A percentile compares a stretch with the other conserved stretches of the same genome.
Evolutionary conservation across 2,888 invertebrate species (phyloP).

Genomic region (Drosophila barbarae): DNA sequence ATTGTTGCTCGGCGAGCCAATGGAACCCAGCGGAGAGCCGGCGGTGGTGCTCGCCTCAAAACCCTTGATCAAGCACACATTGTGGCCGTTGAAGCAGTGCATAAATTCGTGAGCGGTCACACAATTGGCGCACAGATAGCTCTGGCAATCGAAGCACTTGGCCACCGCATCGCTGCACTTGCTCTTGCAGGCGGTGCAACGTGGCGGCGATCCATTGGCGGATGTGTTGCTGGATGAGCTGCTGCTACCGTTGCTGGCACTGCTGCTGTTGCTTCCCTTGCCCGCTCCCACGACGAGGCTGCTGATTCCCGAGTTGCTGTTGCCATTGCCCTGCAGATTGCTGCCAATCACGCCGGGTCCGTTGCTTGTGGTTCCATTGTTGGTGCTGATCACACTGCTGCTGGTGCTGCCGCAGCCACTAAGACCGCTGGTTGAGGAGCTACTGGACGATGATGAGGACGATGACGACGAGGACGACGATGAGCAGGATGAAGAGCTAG

Average conservation of each 20-base stretch:
- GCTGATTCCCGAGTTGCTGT: slow-evolving; percentile 48
- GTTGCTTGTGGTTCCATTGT: slow-evolving; percentile 64
- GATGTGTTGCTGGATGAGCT: slow-evolving; percentile 40
- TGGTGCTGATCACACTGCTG: slow-evolving; percentile 77
- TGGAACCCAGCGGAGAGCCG: slow-evolving; percentile 16
- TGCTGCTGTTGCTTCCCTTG: slow-evolving; percentile 51
- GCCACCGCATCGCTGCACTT: slow-evolving; percentile 96
- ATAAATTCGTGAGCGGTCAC: slow-evolving; percentile 99
- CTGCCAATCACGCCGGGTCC: slow-evolving; percentile 81
- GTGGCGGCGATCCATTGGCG: slow-evolving; percentile 75
- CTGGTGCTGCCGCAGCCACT: slow-evolving; percentile 82
- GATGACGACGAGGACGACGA: slow-evolving; percentile 70
- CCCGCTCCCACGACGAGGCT: slow-evolving; percentile 62
- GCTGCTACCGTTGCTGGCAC: slow-evolving; percentile 30
- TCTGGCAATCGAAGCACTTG: slow-evolving; percentile 97
- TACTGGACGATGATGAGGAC: slow-evolving; percentile 63
- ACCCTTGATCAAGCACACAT: slow-evolving; percentile 84
- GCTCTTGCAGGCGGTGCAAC: slow-evolving; percentile 98
- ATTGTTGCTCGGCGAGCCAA: slow-evolving; percentile 54
- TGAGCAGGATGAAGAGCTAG: slow-evolving; percentile 74
- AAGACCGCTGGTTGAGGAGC: slow-evolving; percentile 80
- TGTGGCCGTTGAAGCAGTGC: slow-evolving; percentile 99
- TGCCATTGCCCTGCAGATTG: slow-evolving; percentile 64
- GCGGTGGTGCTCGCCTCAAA: slow-evolving; percentile 59
- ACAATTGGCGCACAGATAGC: slow-evolving; percentile 97